Conservation (phyloP, 2,797 vertebrate species). For the Caiman crocodilus region DNA sequence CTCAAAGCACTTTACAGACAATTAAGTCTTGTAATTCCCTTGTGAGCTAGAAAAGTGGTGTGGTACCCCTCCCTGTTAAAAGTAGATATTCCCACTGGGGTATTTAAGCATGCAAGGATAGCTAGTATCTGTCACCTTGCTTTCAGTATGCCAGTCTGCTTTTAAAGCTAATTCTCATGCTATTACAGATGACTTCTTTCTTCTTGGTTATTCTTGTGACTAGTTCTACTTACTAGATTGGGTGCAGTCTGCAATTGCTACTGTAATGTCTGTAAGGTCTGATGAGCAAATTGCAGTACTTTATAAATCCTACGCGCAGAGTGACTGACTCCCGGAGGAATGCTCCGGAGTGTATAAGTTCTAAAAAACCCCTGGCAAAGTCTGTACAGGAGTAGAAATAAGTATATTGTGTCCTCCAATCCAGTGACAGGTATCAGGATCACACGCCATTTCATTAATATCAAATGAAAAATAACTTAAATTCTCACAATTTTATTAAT, state of each 20-base stretch:
- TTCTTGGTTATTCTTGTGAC: fast-evolving
- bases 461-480: not conserved
- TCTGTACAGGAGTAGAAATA: not conserved
- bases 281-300: not conserved
- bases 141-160: not conserved
- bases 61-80: not conserved
- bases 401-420: not conserved
- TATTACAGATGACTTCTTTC: fast-evolving
- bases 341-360: not conserved
- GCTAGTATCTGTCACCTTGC: not conserved
- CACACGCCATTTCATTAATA: not conserved
- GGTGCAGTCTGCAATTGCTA: fast-evolving
- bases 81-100: not conserved
- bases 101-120: not conserved
- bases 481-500: not conserved
- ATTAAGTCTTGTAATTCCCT: not conserved
- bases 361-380: not conserved
- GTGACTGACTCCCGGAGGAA: not conserved
- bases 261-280: not conserved
- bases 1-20: not conserved
- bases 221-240: fast-evolving
- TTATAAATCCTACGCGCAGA: fast-evolving
- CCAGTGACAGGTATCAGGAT: not conserved
- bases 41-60: not conserved
- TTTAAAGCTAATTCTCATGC: not conserved